Percentiles rank a stretch among this genome's conserved stretches.
Conservation (phyloP, 1,140 invertebrate genomes). For the Episyrphus balteatus region DNA sequence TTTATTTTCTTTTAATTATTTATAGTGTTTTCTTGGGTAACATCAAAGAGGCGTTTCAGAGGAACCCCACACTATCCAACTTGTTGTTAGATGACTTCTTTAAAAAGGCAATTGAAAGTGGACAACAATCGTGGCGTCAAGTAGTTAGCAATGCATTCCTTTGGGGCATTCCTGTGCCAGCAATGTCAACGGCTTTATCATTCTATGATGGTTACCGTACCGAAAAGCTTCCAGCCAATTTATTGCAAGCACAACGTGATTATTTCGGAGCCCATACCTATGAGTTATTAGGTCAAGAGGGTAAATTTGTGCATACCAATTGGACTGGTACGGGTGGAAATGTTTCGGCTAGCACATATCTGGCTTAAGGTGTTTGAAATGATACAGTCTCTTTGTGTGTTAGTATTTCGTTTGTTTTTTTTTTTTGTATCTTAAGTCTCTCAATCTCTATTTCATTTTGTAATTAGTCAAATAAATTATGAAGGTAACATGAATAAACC, state of each 20-base stretch:
- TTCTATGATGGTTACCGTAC: slow-evolving; percentile 95
- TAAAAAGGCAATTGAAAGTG: slow-evolving; percentile 64
- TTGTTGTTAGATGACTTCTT: slow-evolving; percentile 95
- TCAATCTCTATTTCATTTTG: slow-evolving; percentile 7
- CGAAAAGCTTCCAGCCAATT: slow-evolving; percentile 73
- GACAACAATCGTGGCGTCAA: slow-evolving; percentile 62
- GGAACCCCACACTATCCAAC: slow-evolving; percentile 80
- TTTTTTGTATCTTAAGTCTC: neutral
- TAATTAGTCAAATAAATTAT: slow-evolving; percentile 13
- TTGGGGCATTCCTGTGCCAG: slow-evolving; percentile 84
- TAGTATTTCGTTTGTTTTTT: neutral
- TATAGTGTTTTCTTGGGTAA: slow-evolving; percentile 86
- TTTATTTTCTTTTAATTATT: neutral
- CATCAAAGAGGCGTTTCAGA: slow-evolving; percentile 92
- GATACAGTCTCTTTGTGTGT: neutral
- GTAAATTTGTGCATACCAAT: slow-evolving; percentile 91
- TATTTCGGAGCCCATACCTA: slow-evolving; percentile 99
- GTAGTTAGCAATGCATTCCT: slow-evolving; percentile 53
- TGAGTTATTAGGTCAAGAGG: slow-evolving; percentile 76
- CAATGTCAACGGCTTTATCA: slow-evolving; percentile 82
- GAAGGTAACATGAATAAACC: slow-evolving; percentile 5
- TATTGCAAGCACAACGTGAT: slow-evolving; percentile 93
- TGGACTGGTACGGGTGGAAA: slow-evolving; percentile 98
- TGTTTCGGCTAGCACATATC: slow-evolving; percentile 91
- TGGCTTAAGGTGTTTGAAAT: slow-evolving; percentile 51